These are phyloP conservation scores for Myripristis murdjan DNA, from an alignment of 2,797 vertebrate genomes.

Conservation along the genomic window DNA sequence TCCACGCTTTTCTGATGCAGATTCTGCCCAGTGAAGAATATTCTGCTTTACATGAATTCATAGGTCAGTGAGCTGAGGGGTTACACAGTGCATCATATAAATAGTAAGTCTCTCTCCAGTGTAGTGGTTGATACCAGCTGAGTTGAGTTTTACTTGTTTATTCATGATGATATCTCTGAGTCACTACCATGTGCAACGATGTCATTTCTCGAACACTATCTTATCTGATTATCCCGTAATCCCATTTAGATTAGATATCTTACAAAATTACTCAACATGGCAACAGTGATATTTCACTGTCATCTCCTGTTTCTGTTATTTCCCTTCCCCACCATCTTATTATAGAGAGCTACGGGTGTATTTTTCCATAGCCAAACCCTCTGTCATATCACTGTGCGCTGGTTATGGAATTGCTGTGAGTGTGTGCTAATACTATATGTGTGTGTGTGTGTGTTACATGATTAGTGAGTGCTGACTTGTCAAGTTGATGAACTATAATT, in stretches of 20 bases:
- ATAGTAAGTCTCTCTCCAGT: neutral
- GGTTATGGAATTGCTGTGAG: conserved; percentile 50
- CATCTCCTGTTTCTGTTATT: neutral
- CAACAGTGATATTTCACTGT: neutral
- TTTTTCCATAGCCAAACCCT: neutral
- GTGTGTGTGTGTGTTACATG: conserved; percentile 13
- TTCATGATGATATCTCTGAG: neutral
- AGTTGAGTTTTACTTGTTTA: neutral
- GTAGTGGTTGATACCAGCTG: no score
- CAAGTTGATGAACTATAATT: conserved; percentile 69
- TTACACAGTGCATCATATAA: neutral
- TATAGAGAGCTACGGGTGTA: neutral
- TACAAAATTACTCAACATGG: neutral
- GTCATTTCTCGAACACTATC: no score
- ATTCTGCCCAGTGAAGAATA: neutral
- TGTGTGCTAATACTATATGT: conserved; percentile 29
- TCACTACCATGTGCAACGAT: no score
- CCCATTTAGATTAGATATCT: no score
- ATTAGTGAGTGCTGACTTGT: conserved; percentile 45
- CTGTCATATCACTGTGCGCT: conserved; percentile 30
- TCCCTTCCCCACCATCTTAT: neutral
- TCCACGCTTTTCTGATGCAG: neutral
- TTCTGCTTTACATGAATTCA: no score
- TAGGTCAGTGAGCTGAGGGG: no score
- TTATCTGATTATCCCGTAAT: no score